phyloP scores from a whole-genome alignment of 2,113 vertebrate genomes.

The Oncorhynchus clarkii region DNA sequence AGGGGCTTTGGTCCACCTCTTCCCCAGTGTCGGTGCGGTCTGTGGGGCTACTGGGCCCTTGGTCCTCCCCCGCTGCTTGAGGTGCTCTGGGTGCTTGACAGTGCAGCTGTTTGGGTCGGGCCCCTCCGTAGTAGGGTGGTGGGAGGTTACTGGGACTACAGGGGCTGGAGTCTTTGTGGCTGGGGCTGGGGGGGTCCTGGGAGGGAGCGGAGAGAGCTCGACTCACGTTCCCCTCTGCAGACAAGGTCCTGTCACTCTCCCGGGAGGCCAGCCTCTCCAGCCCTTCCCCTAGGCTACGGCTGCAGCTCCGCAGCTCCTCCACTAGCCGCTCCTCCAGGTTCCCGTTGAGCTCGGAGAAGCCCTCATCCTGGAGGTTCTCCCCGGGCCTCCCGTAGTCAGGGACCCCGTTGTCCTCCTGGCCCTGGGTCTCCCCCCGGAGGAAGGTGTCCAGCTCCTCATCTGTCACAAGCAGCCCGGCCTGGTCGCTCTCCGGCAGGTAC shows the following conservation, averaged over 20 bases:
- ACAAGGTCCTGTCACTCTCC: conserved; percentile 59
- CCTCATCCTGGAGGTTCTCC: conserved; percentile 35
- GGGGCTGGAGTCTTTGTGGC: conserved; percentile 38
- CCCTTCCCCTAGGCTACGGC: conserved; percentile 9
- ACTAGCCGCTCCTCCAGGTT: conserved; percentile 32
- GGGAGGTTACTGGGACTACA: conserved; percentile 41
- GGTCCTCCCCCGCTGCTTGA: conserved; percentile 51
- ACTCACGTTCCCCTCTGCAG: conserved; percentile 40
- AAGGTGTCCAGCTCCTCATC: conserved; percentile 94
- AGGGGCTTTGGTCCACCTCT: conserved; percentile 39
- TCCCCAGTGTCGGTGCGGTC: conserved; percentile 35
- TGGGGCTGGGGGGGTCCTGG: conserved; percentile 44
- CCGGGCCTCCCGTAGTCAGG: conserved; percentile 18
- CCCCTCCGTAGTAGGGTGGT: conserved; percentile 73
- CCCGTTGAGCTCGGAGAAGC: conserved; percentile 43
- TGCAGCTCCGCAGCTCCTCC: conserved; percentile 49
- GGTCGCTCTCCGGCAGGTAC: conserved; percentile 75
- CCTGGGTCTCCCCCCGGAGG: conserved; percentile 75
- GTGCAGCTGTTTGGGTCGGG: conserved; percentile 83
- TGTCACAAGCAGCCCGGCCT: conserved; percentile 76
- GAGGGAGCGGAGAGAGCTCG: conserved; percentile 40
- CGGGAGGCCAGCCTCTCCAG: conserved; percentile 48
- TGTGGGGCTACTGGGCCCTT: conserved; percentile 1
- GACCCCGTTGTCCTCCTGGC: conserved; percentile 26
- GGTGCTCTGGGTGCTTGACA: conserved; percentile 62